Percentiles rank a stretch among this genome's conserved stretches.
Conservation (phyloP, 2,797 vertebrate genomes). For the Parauchenoglanis ngamensis region DNA sequence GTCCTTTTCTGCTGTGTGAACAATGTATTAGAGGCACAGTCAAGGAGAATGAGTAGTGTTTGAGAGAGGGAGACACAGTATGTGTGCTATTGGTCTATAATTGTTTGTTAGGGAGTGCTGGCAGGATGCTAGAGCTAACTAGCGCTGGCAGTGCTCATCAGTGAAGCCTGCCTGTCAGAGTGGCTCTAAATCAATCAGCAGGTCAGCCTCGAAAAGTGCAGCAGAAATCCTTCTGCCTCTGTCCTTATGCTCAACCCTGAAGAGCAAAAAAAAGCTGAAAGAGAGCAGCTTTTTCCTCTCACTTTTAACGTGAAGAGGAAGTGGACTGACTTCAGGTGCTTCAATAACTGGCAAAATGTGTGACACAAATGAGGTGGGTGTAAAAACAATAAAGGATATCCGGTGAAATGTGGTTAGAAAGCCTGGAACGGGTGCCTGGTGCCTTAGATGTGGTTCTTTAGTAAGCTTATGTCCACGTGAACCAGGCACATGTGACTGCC, state of each 20-base stretch:
- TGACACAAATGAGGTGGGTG: slow-evolving; percentile 71
- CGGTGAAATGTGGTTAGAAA: slow-evolving; percentile 57
- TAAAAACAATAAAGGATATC: slow-evolving; percentile 76
- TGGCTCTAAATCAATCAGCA: slow-evolving; percentile 66
- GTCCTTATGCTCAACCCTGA: slow-evolving; percentile 18
- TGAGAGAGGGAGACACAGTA: slow-evolving; percentile 19
- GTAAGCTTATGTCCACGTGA: slow-evolving; percentile 58
- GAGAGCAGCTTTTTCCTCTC: not conserved
- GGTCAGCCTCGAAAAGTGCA: slow-evolving; percentile 64
- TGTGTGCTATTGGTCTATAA: slow-evolving; percentile 54
- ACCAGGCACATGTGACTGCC: slow-evolving; percentile 56
- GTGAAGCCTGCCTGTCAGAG: slow-evolving; percentile 72
- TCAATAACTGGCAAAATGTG: slow-evolving; percentile 68
- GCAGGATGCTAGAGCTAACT: slow-evolving; percentile 65
- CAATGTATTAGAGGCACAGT: slow-evolving; percentile 4
- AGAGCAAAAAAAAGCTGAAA: slow-evolving; percentile 15
- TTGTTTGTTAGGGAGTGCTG: slow-evolving; percentile 59
- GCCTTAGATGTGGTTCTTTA: slow-evolving; percentile 62
- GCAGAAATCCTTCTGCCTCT: slow-evolving; percentile 34
- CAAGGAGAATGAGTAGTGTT: slow-evolving; percentile 6
- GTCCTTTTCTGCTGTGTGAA: not conserved
- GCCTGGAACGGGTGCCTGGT: slow-evolving; percentile 57
- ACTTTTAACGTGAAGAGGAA: slow-evolving; percentile 27
- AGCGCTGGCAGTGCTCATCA: slow-evolving; percentile 70
- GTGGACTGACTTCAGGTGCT: slow-evolving; percentile 31